Evolutionary conservation across 2,113 vertebrate species (phyloP).

Genomic region (Triplophysa tibetana): DNA sequence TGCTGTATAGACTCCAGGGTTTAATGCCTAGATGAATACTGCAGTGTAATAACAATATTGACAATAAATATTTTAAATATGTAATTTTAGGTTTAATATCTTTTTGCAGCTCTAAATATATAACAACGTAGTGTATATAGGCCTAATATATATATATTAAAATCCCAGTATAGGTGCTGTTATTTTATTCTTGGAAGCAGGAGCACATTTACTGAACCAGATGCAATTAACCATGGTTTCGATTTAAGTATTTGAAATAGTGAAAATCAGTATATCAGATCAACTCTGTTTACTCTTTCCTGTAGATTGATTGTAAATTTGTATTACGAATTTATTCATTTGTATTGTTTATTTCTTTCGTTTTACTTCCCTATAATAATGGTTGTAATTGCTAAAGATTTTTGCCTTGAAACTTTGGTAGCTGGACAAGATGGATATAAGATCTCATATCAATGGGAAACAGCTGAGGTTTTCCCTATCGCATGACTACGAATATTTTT

Average conservation of each 20-base stretch:
- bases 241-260: conserved; percentile 1
- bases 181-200: conserved; percentile 54
- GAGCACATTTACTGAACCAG: conserved; percentile 50
- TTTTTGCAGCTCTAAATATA: no score
- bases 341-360: background rate
- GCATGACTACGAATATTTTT: background rate
- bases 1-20: conserved; percentile 20
- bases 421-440: background rate
- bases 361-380: background rate
- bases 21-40: background rate
- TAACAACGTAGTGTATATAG: no score
- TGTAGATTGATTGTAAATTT: background rate
- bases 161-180: conserved; percentile 25
- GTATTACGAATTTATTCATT: background rate
- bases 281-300: background rate
- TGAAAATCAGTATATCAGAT: background rate
- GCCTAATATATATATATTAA: no score
- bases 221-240: conserved; percentile 44
- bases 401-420: background rate
- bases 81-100: conserved; percentile 28
- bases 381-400: background rate
- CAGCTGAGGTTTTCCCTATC: no score
- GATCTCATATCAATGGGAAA: background rate
- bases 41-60: conserved; percentile 23
- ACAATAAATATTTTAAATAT: conserved; percentile 40